Evolutionary conservation across 2,113 vertebrate genomes (phyloP), one percentile per base, ranked within the genome.

Genomic region (Nettapus auritus): DNA sequence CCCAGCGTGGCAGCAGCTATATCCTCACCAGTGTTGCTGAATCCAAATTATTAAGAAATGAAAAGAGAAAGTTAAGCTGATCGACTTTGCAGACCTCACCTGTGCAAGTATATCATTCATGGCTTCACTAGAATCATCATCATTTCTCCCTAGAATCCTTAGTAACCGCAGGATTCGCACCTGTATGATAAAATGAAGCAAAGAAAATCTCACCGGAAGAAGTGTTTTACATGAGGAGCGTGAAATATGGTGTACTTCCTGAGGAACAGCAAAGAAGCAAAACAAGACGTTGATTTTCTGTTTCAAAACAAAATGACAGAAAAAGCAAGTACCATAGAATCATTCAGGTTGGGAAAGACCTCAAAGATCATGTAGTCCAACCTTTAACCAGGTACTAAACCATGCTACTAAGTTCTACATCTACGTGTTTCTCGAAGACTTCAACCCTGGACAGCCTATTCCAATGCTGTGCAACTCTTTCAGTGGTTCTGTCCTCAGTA

Each of bases 71-170:
- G 8, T 62, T 68, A 76, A 91, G 77, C 57, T 82, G 20, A 59
- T 63, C 34, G 29, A 50, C 52, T 22, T 81, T 82, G 66, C 69
- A 90, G 46, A 34, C 16, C 98, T 97, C 92, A 99, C 99, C 98
- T 99, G 99, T 96, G 99, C 99, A 97, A 99, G 98, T 97, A 99
- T 99, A 97, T 99, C 99, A 97, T 99, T 99, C 99, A 99, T 99
- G 92, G 99, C 99, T 99, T 99, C 99, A 98, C 99, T 99, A 85
- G 99, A 99, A 97, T 99, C 99, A 31, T 99, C 99, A 59, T 99
- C 99, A 74, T 99, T 99, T 98, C 98, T 98, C 90, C 99, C 99
- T 97, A 99, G 98, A 98, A 99, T 99, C 97, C 99, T 98, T 97
- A 99, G 98, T 97, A 99, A 98, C 97, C 99, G 98, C 97, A 99